Conservation (phyloP, 2,797 vertebrate species). For the Helostoma temminkii region DNA sequence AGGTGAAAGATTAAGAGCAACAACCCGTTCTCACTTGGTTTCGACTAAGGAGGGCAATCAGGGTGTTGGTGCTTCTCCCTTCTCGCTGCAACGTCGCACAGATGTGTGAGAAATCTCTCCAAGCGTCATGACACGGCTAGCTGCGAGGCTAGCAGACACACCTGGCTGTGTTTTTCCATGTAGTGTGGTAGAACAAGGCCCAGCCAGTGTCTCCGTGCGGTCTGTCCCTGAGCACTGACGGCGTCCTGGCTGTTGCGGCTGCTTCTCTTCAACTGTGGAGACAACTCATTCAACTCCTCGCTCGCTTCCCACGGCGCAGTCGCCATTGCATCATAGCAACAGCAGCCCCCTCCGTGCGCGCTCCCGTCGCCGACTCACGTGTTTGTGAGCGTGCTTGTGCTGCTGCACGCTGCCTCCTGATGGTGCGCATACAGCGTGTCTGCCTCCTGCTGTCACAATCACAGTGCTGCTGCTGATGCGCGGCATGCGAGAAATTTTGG, state of each 20-base stretch:
- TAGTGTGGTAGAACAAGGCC: constrained; percentile 7
- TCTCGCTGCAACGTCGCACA: constrained; percentile 71
- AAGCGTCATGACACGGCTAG: constrained; percentile 76
- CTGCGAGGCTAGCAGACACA: constrained; percentile 64
- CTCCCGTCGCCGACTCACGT: constrained; percentile 43
- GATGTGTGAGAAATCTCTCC: constrained; percentile 77
- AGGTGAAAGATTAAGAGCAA: not conserved
- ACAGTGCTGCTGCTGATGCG: not conserved
- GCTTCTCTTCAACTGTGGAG: constrained; percentile 63
- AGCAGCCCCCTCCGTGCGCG: constrained; percentile 72
- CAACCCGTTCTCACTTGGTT: constrained; percentile 44
- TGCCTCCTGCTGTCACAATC: constrained; percentile 65
- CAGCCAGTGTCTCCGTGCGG: constrained; percentile 23
- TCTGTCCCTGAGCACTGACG: constrained; percentile 32
- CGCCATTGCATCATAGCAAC: constrained; percentile 84
- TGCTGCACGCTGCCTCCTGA: constrained; percentile 5
- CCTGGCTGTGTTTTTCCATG: constrained; percentile 58
- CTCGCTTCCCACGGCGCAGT: constrained; percentile 77
- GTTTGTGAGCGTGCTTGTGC: constrained; percentile 3
- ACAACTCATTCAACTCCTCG: constrained; percentile 82
- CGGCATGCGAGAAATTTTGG: no score
- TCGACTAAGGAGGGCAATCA: constrained; percentile 34
- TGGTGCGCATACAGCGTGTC: constrained; percentile 22
- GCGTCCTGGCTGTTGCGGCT: constrained; percentile 50
- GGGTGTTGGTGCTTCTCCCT: constrained; percentile 71